Percentiles rank a stretch among this genome's conserved stretches.
phyloP scores from a whole-genome alignment of 2,113 vertebrate genomes.

The Pachypanchax playfairii region DNA sequence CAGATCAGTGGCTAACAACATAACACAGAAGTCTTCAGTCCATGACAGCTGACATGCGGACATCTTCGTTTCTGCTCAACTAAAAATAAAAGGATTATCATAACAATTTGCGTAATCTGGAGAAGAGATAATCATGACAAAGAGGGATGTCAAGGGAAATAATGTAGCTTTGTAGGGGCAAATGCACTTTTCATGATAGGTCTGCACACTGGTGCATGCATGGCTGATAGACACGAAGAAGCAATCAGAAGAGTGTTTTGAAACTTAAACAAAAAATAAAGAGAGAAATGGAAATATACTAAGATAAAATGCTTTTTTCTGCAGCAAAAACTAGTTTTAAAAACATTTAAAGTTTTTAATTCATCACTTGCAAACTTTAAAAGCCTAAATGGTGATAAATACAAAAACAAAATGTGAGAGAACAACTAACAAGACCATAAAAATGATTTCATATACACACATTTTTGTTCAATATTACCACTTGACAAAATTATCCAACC shows the following conservation, averaged over 20 bases:
- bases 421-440: too few relatives aligned
- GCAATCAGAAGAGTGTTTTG: background rate
- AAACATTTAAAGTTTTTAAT: too few relatives aligned
- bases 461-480: too few relatives aligned
- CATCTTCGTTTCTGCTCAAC: slow-evolving; percentile 7
- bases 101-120: slow-evolving; percentile 2
- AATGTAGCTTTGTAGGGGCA: background rate
- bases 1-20: background rate
- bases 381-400: too few relatives aligned
- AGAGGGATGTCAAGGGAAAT: background rate
- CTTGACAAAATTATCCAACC: too few relatives aligned
- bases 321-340: background rate
- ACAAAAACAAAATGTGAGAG: too few relatives aligned
- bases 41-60: slow-evolving; percentile 1
- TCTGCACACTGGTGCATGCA: background rate
- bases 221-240: background rate
- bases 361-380: too few relatives aligned
- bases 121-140: slow-evolving; percentile 8
- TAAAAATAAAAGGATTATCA: slow-evolving; percentile 13
- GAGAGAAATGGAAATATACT: too few relatives aligned
- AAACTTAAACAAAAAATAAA: too few relatives aligned
- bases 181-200: background rate
- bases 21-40: slow-evolving; percentile 9
- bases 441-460: too few relatives aligned
- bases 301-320: too few relatives aligned